Percentiles rank a stretch among this genome's conserved stretches.
Evolutionary conservation across 2,113 vertebrate species (phyloP).

Genomic region (Lethenteron reissneri): DNA sequence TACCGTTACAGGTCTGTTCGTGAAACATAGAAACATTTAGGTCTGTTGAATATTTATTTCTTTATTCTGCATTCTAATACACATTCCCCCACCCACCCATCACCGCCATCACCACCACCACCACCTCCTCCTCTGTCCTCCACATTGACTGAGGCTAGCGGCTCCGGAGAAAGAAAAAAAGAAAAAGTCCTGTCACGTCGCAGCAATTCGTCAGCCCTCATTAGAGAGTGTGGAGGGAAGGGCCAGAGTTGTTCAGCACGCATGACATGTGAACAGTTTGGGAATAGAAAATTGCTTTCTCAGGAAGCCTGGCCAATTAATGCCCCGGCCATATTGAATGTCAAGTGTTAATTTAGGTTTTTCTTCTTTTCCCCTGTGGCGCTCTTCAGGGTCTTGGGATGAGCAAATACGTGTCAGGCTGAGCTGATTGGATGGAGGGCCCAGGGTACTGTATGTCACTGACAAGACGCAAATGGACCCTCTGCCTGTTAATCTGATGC

Average conservation of each 20-base stretch:
- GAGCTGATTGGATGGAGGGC: slow-evolving; percentile 93
- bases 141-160: no score
- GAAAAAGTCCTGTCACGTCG: slow-evolving; percentile 68
- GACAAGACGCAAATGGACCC: slow-evolving; percentile 84
- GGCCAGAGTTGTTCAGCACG: slow-evolving; percentile 51
- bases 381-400: slow-evolving; percentile 56
- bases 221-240: slow-evolving; percentile 63
- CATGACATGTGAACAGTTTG: slow-evolving; percentile 80
- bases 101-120: no score
- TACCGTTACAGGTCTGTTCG: no score
- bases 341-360: slow-evolving; percentile 99
- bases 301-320: slow-evolving; percentile 99
- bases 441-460: slow-evolving; percentile 81
- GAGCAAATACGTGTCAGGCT: slow-evolving; percentile 97
- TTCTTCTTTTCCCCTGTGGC: slow-evolving; percentile 58
- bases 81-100: no score
- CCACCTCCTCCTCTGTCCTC: no score
- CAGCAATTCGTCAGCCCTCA: slow-evolving; percentile 98
- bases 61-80: no score
- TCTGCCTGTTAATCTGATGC: slow-evolving; percentile 5
- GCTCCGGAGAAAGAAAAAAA: no score
- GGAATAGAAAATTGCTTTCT: slow-evolving; percentile 99
- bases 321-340: slow-evolving; percentile 99
- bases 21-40: no score
- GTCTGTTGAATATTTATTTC: no score